Evolutionary conservation across 2,797 vertebrate genomes (phyloP).

Genomic region (Gila robusta): DNA sequence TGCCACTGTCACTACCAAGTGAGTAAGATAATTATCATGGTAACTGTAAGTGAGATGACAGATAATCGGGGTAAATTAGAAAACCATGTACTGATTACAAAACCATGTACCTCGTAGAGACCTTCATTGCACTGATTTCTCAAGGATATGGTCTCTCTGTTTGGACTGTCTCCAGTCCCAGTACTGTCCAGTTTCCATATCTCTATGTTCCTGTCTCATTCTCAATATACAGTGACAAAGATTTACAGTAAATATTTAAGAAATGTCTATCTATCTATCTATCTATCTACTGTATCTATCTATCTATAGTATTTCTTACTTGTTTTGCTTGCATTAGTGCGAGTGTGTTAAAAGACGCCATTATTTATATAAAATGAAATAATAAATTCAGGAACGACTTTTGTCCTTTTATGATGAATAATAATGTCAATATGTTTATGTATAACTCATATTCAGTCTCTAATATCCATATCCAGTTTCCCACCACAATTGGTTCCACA

Average conservation of each 20-base stretch:
- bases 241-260: background rate
- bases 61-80: background rate
- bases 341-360: background rate
- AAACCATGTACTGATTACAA: constrained; percentile 8
- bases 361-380: background rate
- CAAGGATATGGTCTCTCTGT: background rate
- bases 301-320: background rate
- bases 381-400: background rate
- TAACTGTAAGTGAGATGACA: background rate
- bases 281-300: background rate
- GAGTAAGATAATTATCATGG: constrained; percentile 23
- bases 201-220: background rate
- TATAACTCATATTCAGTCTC: background rate
- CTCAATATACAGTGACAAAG: background rate
- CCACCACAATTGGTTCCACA: background rate
- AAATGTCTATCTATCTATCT: background rate
- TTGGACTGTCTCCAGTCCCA: background rate
- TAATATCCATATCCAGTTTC: background rate
- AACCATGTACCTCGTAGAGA: background rate
- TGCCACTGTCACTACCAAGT: background rate
- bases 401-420: background rate
- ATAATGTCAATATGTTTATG: background rate
- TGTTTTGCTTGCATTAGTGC: background rate
- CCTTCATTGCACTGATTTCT: constrained; percentile 28
- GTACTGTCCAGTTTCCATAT: background rate